phyloP scores from a whole-genome alignment of 2,797 vertebrate genomes.

The Avahi laniger region DNA sequence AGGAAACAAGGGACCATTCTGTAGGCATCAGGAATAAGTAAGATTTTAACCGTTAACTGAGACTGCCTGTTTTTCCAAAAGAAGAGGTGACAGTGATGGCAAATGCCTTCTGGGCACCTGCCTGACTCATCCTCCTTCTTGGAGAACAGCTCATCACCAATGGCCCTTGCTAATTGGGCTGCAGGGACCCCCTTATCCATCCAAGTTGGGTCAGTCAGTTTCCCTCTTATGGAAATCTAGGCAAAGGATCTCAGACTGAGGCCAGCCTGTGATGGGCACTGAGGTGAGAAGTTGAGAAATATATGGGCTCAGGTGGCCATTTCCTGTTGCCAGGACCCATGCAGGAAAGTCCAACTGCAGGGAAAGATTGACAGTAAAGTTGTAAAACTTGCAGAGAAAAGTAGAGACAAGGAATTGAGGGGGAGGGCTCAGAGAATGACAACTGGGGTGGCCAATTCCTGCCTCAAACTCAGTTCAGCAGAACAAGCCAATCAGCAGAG shows the following conservation, averaged over 20 bases:
- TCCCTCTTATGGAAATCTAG: background rate
- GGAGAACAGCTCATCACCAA: background rate
- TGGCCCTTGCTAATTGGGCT: background rate
- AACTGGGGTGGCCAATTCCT: background rate
- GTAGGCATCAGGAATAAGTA: background rate
- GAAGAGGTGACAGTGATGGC: background rate
- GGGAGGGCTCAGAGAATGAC: background rate
- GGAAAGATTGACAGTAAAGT: background rate
- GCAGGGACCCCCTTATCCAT: background rate
- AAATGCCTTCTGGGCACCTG: background rate
- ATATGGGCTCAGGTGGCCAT: background rate
- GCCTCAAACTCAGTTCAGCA: background rate
- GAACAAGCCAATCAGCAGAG: background rate
- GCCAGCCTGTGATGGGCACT: background rate
- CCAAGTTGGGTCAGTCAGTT: background rate
- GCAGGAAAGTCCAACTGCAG: background rate
- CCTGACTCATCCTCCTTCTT: background rate
- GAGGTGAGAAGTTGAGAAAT: background rate
- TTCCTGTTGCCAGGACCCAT: background rate
- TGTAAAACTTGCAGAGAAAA: background rate
- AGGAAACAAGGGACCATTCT: background rate
- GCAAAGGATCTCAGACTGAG: background rate
- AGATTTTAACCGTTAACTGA: background rate
- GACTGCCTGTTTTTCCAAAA: background rate
- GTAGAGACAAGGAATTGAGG: background rate